Evolutionary conservation across 2,113 vertebrate species (phyloP).

Genomic region (Ramphastos sulfuratus): DNA sequence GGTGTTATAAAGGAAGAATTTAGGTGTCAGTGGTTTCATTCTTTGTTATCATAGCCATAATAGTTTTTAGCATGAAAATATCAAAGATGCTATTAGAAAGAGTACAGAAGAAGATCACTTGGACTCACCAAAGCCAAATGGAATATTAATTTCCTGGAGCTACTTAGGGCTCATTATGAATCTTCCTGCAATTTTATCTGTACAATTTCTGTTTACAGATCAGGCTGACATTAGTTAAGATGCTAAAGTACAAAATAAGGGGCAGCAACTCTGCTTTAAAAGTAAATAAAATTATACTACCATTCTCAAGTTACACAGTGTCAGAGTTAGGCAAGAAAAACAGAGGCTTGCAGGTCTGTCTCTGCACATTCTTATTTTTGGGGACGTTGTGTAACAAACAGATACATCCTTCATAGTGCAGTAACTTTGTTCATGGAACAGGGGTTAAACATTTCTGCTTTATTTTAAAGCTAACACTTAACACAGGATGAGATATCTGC

Average conservation of each 20-base stretch:
- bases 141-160: slow-evolving; percentile 31
- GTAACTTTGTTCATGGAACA: not conserved
- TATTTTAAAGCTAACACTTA: not conserved
- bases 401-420: not conserved
- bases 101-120: not conserved
- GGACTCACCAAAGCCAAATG: not conserved
- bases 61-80: not conserved
- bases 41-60: not conserved
- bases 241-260: not conserved
- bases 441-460: not conserved
- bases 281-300: slow-evolving; percentile 1
- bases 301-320: not conserved
- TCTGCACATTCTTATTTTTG: not conserved
- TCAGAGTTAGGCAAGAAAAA: not conserved
- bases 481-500: not conserved
- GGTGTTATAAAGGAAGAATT: not conserved
- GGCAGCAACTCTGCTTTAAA: not conserved
- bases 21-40: not conserved
- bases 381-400: not conserved
- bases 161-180: not conserved
- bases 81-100: not conserved
- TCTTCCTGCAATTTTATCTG: not conserved
- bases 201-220: slow-evolving; percentile 10
- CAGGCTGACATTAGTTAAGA: not conserved
- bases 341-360: not conserved